Conservation (phyloP, 2,797 vertebrate species). For the Acridotheres tristis region DNA sequence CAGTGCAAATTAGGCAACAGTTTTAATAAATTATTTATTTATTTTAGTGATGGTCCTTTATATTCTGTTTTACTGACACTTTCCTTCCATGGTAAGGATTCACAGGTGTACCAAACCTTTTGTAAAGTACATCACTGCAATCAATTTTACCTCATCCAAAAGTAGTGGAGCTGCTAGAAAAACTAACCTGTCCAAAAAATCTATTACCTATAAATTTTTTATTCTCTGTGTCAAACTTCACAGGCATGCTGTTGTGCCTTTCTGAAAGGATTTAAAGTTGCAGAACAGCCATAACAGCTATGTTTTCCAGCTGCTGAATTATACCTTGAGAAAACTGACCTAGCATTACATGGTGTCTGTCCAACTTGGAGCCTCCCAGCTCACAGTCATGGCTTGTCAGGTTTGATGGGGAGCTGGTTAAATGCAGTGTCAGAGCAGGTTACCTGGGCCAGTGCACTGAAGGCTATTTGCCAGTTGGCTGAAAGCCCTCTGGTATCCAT, state of each 20-base stretch:
- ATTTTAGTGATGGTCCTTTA: neutral
- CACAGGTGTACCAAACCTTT: neutral
- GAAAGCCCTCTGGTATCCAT: neutral
- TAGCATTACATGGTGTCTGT: neutral
- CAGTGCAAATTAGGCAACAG: neutral
- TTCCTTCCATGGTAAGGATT: neutral
- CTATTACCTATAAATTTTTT: neutral
- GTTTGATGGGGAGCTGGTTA: slow-evolving; percentile 22
- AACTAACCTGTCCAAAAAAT: neutral
- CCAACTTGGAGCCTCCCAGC: neutral
- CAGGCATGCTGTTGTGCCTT: neutral
- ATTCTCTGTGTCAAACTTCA: neutral
- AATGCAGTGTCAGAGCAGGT: neutral
- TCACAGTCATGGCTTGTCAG: neutral
- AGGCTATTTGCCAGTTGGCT: neutral
- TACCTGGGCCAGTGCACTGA: neutral
- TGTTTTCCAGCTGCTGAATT: slow-evolving; percentile 24
- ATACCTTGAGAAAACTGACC: slow-evolving; percentile 27
- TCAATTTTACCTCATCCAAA: neutral
- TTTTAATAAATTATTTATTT: neutral
- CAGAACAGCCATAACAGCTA: neutral
- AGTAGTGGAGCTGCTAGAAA: neutral
- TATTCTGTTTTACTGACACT: neutral
- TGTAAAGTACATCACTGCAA: neutral
- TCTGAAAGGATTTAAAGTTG: slow-evolving; percentile 33